Evolutionary conservation across 1,140 invertebrate species (phyloP).

Genomic region (Ceratosolen solmsi): DNA sequence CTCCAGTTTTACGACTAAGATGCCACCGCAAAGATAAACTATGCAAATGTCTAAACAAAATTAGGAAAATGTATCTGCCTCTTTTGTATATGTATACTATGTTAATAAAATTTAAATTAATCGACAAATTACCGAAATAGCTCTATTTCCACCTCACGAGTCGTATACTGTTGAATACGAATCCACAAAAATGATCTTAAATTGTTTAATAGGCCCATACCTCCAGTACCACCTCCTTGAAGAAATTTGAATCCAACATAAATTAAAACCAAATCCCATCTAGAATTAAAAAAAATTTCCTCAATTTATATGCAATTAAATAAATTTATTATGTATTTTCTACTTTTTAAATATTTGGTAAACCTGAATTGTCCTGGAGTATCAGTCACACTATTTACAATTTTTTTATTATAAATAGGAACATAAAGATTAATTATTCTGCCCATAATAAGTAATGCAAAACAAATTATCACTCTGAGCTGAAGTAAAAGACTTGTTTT

Average conservation of each 20-base stretch:
- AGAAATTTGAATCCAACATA: conserved; percentile 93
- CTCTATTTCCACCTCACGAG: conserved; percentile 88
- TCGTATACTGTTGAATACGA: conserved; percentile 95
- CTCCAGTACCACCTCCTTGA: conserved; percentile 91
- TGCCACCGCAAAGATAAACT: conserved; percentile 92
- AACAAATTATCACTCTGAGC: conserved; percentile 87
- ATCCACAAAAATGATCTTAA: conserved; percentile 95
- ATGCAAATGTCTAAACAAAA: conserved; percentile 83
- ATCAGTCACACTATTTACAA: conserved; percentile 75
- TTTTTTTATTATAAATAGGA: conserved; percentile 93
- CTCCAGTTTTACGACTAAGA: conserved; percentile 93
- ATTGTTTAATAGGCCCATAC: conserved; percentile 95
- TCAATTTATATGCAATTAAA: too few species aligned
- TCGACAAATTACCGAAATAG: conserved; percentile 66
- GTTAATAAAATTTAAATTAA: conserved; percentile 24
- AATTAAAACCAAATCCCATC: conserved; percentile 92
- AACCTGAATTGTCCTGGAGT: conserved; percentile 65
- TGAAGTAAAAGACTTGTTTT: conserved; percentile 86
- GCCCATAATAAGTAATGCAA: conserved; percentile 84
- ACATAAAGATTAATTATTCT: conserved; percentile 94
- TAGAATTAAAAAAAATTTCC: conserved; percentile 54
- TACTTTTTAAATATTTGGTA: conserved; percentile 38
- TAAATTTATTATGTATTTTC: not conserved
- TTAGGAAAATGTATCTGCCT: not conserved
- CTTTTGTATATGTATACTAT: not conserved